phyloP scores from a whole-genome alignment of 2,797 vertebrate genomes.

The Dendrocincla fuliginosa region DNA sequence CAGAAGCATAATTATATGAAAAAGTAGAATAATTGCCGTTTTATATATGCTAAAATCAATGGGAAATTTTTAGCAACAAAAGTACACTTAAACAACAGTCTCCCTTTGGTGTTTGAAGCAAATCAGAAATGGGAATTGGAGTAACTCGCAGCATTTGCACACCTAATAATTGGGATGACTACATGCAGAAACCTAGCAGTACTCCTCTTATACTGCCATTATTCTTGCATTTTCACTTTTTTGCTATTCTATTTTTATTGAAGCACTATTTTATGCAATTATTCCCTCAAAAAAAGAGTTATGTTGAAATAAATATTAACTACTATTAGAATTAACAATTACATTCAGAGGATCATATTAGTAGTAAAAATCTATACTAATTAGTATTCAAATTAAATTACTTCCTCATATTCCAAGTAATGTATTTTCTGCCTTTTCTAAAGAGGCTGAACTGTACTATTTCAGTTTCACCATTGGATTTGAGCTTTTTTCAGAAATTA shows the following conservation, averaged over 20 bases:
- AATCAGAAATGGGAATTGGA: neutral
- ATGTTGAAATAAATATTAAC: slow-evolving; percentile 10
- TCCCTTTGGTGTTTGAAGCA: neutral
- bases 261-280: neutral
- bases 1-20: neutral
- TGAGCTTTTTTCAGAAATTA: neutral
- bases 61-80: neutral
- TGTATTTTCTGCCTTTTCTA: neutral
- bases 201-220: neutral
- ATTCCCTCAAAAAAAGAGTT: neutral
- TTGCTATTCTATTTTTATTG: neutral
- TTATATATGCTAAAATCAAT: neutral
- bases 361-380: neutral
- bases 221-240: neutral
- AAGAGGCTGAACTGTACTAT: neutral
- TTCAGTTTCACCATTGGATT: neutral
- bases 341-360: neutral
- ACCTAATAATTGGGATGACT: neutral
- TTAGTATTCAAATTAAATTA: neutral
- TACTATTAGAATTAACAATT: neutral
- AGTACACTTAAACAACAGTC: neutral
- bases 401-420: neutral
- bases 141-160: neutral
- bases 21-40: neutral
- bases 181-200: neutral